Base-by-base conservation (phyloP, 2,888 invertebrate species). In the Galeruca laticollis region DNA sequence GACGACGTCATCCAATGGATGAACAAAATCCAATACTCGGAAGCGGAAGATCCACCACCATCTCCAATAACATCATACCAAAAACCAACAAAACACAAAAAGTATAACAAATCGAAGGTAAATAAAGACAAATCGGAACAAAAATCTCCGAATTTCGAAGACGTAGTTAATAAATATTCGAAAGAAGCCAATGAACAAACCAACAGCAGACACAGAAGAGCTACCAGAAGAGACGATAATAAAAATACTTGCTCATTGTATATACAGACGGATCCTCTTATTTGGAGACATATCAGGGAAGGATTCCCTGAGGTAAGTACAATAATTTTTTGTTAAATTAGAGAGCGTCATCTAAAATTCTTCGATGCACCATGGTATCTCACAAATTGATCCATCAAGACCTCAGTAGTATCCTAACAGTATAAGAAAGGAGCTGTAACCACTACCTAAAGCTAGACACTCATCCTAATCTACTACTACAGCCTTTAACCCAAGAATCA, bases 181-280 rank as follows among this genome's bases (percentile, higher is more conserved):
- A 89, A 91, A 79, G 92, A 93, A 79, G 94, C 94, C 74, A 95
- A 95, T 84, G 85, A 86, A 72, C 77, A 73, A 31, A 73, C 60
- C 52, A 76, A 75, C 68, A 75, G 68, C 47, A 74, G 83, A 70
- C 79, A 81, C 61, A 83, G 80, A 75, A 75, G 85, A 68, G 90
- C 90, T 31, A 86, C 89, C 84, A 76, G 89, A 72, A 89, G 90
- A 77, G 93, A 92, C 78, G 90, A 93, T 83, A 92, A 91, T 82
- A 92, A 91, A 79, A 95, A 95, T 86, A 95, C 97, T 69, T 99
- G 98, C 86, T 96, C 97, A 67, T 90, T 99, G 76, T 98, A 94
- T 86, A 96, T 99, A 86, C 98, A 99, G 87, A 98, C 99, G 21
- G 99, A 99, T 88, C 98, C 99, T 76, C 91, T 97, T 78, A 94